These are phyloP conservation scores for Plagodis pulveraria DNA, from an alignment of 2,888 invertebrate genomes.

Conservation along the genomic window DNA sequence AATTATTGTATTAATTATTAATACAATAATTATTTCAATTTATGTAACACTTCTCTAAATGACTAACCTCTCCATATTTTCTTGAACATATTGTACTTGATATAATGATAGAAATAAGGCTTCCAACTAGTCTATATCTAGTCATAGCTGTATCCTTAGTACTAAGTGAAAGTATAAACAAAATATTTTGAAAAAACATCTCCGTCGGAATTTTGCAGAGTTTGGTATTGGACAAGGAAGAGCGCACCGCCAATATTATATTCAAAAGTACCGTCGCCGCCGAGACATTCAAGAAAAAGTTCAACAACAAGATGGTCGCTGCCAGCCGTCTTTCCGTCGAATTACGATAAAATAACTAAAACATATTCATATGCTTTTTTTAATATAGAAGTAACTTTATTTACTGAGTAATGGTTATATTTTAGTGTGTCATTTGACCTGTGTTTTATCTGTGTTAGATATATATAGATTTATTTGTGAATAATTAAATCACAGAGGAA, in stretches of 20 bases:
- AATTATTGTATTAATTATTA: too few species aligned
- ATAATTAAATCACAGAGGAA: too few species aligned
- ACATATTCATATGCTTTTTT: neutral
- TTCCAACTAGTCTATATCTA: neutral
- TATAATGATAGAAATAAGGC: constrained; percentile 2
- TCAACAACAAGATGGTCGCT: constrained; percentile 80
- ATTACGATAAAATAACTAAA: constrained; percentile 37
- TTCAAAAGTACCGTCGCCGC: constrained; percentile 71
- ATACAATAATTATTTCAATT: too few species aligned
- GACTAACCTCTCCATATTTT: neutral
- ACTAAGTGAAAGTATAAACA: constrained; percentile 5
- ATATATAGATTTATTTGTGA: too few species aligned
- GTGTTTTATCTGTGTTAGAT: too few species aligned
- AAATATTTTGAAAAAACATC: constrained; percentile 8
- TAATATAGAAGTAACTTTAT: too few species aligned
- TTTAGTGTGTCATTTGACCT: too few species aligned
- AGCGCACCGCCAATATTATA: constrained; percentile 68
- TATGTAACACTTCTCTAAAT: too few species aligned
- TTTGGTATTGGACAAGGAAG: constrained; percentile 73
- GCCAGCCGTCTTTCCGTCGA: constrained; percentile 73
- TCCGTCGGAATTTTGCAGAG: constrained; percentile 69
- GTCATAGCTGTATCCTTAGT: neutral
- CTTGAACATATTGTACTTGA: constrained; percentile 1
- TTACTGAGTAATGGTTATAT: too few species aligned
- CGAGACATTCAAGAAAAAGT: constrained; percentile 73